phyloP scores from a whole-genome alignment of 2,113 vertebrate genomes.

The Heliornis fulica region DNA sequence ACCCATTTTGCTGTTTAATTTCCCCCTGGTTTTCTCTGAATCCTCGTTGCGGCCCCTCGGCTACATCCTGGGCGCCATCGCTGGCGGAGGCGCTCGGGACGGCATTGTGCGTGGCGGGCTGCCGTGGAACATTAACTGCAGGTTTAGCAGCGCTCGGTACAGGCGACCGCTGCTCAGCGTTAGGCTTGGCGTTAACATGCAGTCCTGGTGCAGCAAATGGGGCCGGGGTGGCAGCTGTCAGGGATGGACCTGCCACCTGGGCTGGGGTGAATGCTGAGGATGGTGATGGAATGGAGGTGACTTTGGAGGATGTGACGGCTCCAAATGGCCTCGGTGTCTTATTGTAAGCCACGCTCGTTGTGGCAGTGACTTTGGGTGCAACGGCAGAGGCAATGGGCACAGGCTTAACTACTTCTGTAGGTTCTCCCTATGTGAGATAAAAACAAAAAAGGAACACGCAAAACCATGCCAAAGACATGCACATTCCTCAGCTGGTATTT shows the following conservation, averaged over 20 bases:
- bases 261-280: constrained; percentile 89
- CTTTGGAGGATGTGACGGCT: constrained; percentile 78
- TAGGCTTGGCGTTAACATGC: constrained; percentile 75
- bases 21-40: constrained; percentile 85
- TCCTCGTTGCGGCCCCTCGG: constrained; percentile 89
- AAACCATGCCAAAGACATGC: constrained; percentile 79
- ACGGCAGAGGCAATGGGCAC: constrained; percentile 85
- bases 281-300: constrained; percentile 90
- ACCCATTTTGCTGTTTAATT: constrained; percentile 91
- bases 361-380: constrained; percentile 76
- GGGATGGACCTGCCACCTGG: constrained; percentile 53
- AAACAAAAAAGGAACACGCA: constrained; percentile 81
- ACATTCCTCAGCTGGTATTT: constrained; percentile 44
- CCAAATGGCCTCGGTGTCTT: constrained; percentile 88
- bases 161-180: constrained; percentile 64
- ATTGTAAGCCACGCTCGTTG: constrained; percentile 83
- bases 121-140: constrained; percentile 83
- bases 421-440: constrained; percentile 80
- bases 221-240: constrained; percentile 62
- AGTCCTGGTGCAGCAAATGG: constrained; percentile 52
- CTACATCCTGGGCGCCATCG: constrained; percentile 85
- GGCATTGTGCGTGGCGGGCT: constrained; percentile 82
- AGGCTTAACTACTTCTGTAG: constrained; percentile 89
- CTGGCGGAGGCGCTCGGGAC: constrained; percentile 78
- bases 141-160: constrained; percentile 77